A percentile compares a stretch with the other conserved stretches of the same genome.
phyloP scores from a whole-genome alignment of 2,888 invertebrate species.

The Keiferia lycopersicella region DNA sequence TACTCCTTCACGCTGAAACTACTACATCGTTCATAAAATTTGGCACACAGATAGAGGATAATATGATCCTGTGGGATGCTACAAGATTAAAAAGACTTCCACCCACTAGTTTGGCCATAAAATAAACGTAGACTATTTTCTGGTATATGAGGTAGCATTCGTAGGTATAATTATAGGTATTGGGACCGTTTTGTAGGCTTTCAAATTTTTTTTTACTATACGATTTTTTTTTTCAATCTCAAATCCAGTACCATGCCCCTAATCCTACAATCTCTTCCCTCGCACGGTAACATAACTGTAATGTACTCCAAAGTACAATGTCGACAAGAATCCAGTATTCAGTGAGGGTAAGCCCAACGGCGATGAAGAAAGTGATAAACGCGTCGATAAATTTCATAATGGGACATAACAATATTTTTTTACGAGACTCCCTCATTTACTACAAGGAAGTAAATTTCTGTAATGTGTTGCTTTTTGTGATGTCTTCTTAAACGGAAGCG shows the following conservation, averaged over 20 bases:
- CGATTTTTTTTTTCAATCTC: no score
- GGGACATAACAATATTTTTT: conserved; percentile 27
- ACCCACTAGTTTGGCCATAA: no score
- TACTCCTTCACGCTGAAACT: no score
- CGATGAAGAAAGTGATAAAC: conserved; percentile 25
- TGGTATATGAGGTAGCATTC: no score
- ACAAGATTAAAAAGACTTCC: no score
- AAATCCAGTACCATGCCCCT: not conserved
- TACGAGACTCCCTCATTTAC: conserved; percentile 28
- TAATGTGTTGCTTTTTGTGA: conserved; percentile 30
- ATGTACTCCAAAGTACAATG: not conserved
- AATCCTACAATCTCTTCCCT: not conserved
- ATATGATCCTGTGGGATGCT: no score
- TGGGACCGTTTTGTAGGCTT: no score
- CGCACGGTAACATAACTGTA: not conserved
- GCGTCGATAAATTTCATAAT: conserved; percentile 28
- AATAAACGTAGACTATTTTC: no score
- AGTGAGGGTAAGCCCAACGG: conserved; percentile 6
- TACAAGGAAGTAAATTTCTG: conserved; percentile 22
- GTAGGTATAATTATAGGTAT: no score
- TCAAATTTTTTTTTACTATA: no score
- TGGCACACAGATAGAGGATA: no score
- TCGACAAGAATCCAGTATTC: not conserved
- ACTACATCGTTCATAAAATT: no score
- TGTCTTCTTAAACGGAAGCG: conserved; percentile 33